Conservation (phyloP, 2,888 invertebrate species). For the Microplitis deprimator region DNA sequence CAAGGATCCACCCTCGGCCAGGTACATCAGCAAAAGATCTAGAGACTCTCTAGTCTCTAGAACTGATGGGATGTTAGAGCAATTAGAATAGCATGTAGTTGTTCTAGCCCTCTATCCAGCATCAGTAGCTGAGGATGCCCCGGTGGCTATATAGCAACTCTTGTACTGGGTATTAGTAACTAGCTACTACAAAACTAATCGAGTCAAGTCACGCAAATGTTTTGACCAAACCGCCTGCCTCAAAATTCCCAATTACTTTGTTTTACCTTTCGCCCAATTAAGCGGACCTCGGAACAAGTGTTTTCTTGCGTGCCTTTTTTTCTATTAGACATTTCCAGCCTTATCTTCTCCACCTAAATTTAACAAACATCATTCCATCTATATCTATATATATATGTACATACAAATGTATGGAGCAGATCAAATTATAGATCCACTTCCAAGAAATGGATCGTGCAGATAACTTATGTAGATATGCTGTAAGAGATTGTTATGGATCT, state of each 20-base stretch:
- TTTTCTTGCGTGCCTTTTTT: background rate
- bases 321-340: background rate
- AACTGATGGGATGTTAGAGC: conserved; percentile 46
- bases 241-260: conserved; percentile 44
- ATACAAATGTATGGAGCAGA: conserved; percentile 5
- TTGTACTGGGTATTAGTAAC: background rate
- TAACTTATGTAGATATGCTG: background rate
- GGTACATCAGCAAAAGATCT: conserved; percentile 23
- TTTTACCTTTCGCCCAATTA: conserved; percentile 21
- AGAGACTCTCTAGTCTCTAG: conserved; percentile 15
- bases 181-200: conserved; percentile 46
- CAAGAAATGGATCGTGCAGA: conserved; percentile 2
- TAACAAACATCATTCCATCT: background rate
- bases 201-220: conserved; percentile 55
- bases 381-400: background rate
- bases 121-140: background rate
- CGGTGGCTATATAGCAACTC: conserved; percentile 37
- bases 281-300: background rate
- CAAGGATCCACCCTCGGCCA: conserved; percentile 17
- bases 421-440: conserved; percentile 12
- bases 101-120: background rate
- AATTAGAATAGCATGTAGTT: conserved; percentile 56
- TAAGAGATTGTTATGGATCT: background rate
- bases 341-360: background rate
- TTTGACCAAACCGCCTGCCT: conserved; percentile 46